Conservation (phyloP, 2,113 vertebrate genomes). For the Antechinus flavipes region DNA sequence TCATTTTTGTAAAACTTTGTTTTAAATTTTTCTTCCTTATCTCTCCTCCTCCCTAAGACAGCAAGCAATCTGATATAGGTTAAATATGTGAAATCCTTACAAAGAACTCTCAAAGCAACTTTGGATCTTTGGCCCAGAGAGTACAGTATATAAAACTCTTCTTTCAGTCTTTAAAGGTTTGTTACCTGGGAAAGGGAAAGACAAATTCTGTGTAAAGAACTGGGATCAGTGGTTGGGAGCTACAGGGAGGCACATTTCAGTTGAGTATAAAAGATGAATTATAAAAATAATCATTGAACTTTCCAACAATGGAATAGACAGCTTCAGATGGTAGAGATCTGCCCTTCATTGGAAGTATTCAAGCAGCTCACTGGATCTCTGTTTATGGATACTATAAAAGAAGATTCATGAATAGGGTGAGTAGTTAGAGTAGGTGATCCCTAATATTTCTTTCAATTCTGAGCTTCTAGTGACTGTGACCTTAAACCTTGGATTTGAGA, state of each 20-base stretch:
- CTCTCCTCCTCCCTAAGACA: too few species aligned
- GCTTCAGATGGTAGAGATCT: neutral
- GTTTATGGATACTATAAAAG: neutral
- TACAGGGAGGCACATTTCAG: neutral
- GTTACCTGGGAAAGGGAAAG: neutral
- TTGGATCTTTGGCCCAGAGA: neutral
- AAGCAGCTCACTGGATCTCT: neutral
- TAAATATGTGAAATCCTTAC: neutral
- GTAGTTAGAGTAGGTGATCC: neutral
- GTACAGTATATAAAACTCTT: neutral
- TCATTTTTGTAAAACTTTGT: too few species aligned
- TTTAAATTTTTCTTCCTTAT: too few species aligned
- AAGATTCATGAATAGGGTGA: neutral
- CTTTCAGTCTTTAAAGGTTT: neutral
- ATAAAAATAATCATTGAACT: neutral
- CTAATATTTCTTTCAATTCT: neutral
- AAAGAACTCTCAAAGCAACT: neutral
- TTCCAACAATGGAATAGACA: neutral
- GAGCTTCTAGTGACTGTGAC: neutral
- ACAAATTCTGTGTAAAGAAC: neutral
- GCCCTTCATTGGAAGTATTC: neutral
- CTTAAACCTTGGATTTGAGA: neutral
- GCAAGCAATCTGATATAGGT: too few species aligned
- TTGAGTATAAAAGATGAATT: neutral
- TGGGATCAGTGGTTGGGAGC: neutral